Evolutionary conservation across 1,140 invertebrate species (phyloP).

Genomic region (Thaumetopoea pityocampa): DNA sequence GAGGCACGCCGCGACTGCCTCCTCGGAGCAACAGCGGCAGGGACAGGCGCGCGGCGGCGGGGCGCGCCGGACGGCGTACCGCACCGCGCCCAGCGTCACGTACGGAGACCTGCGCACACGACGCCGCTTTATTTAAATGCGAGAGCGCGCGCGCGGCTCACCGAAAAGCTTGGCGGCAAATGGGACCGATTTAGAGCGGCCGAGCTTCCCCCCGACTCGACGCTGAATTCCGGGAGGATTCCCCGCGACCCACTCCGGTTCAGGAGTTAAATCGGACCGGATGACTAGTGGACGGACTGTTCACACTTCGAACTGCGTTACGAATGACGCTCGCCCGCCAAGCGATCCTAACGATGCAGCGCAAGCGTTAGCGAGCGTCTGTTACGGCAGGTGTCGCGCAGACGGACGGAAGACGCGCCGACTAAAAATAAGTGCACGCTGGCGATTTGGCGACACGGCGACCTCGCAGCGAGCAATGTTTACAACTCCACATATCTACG

Average conservation of each 20-base stretch:
- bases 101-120: conserved; percentile 72
- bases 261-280: conserved; percentile 55
- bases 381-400: conserved; percentile 61
- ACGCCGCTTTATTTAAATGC: conserved; percentile 44
- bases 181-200: conserved; percentile 67
- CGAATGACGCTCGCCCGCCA: conserved; percentile 13
- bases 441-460: conserved; percentile 58
- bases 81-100: conserved; percentile 77
- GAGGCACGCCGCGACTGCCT: conserved; percentile 73
- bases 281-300: conserved; percentile 42
- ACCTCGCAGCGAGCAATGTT: conserved; percentile 64
- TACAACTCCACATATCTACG: conserved; percentile 41
- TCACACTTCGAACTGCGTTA: conserved; percentile 43
- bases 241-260: conserved; percentile 58
- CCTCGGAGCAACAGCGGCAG: conserved; percentile 70
- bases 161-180: conserved; percentile 56
- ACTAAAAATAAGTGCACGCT: conserved; percentile 62
- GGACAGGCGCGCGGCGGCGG: conserved; percentile 63
- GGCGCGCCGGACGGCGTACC: conserved; percentile 77
- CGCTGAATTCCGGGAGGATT: conserved; percentile 69
- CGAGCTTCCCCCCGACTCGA: conserved; percentile 57
- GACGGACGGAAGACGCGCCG: conserved; percentile 65
- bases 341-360: conserved; percentile 16
- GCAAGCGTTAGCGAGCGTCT: conserved; percentile 21
- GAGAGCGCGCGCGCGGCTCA: conserved; percentile 41